Conservation (phyloP, 2,113 vertebrate genomes). For the Thalassoma bifasciatum region DNA sequence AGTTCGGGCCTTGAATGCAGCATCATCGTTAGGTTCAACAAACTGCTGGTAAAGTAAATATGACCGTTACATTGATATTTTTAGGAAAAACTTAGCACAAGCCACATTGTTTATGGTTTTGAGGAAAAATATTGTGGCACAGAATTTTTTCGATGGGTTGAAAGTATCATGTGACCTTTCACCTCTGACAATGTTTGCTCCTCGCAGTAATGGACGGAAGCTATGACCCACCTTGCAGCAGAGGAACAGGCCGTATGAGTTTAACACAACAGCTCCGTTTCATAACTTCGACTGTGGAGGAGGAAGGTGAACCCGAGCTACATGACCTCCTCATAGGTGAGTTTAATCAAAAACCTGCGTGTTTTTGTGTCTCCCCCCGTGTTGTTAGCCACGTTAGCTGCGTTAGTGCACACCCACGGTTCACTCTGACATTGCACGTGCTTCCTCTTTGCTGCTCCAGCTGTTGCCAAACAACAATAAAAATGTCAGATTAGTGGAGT, state of each 20-base stretch:
- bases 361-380: not conserved
- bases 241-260: conserved; percentile 32
- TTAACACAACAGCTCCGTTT: not conserved
- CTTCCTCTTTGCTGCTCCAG: conserved; percentile 1
- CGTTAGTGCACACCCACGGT: not conserved
- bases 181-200: conserved; percentile 40
- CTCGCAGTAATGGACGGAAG: conserved; percentile 58
- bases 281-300: not conserved
- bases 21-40: not conserved
- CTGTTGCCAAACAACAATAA: not conserved
- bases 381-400: conserved; percentile 19
- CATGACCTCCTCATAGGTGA: conserved; percentile 18
- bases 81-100: accelerated
- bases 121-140: not conserved
- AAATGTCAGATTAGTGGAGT: not conserved
- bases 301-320: conserved; percentile 2
- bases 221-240: conserved; percentile 29
- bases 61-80: not conserved
- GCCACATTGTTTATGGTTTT: accelerated
- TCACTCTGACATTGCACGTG: conserved; percentile 57
- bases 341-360: not conserved
- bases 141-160: too few relatives aligned
- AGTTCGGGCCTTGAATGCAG: not conserved
- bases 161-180: conserved; percentile 43
- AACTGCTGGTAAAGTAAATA: conserved; percentile 7